These are phyloP conservation scores for Epistrophe eligans DNA, from an alignment of 2,888 invertebrate species.

Conservation along the genomic window DNA sequence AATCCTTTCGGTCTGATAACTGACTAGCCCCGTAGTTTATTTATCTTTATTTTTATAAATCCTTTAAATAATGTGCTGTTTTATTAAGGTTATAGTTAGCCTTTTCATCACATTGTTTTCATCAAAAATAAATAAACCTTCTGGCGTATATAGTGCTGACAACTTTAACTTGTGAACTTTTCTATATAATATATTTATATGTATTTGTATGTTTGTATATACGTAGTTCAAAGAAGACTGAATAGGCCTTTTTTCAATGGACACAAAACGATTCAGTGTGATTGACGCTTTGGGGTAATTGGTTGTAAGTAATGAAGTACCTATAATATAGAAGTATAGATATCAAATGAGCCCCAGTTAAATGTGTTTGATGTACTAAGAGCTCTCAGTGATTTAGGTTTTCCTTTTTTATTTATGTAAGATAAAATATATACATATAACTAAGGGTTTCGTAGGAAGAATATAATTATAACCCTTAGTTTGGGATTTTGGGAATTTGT, in stretches of 20 bases:
- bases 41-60: too few relatives aligned
- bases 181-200: not conserved
- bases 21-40: too few relatives aligned
- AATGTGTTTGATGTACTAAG: slow-evolving; percentile 19
- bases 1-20: too few relatives aligned
- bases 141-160: not conserved
- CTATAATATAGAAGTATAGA: not conserved
- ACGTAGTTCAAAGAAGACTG: not conserved
- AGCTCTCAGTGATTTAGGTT: not conserved
- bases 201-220: not conserved
- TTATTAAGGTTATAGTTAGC: too few relatives aligned
- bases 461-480: not conserved
- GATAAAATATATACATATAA: not conserved
- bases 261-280: slow-evolving; percentile 3
- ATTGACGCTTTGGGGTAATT: slow-evolving; percentile 27
- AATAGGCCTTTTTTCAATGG: not conserved
- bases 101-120: not conserved
- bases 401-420: not conserved
- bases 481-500: not conserved
- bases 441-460: not conserved
- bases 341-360: not conserved
- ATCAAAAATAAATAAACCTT: not conserved
- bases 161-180: slow-evolving; percentile 2
- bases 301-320: slow-evolving; percentile 10
- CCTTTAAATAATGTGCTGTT: too few relatives aligned